Evolutionary conservation across 2,113 vertebrate genomes (phyloP).

Genomic region (Capra hircus): DNA sequence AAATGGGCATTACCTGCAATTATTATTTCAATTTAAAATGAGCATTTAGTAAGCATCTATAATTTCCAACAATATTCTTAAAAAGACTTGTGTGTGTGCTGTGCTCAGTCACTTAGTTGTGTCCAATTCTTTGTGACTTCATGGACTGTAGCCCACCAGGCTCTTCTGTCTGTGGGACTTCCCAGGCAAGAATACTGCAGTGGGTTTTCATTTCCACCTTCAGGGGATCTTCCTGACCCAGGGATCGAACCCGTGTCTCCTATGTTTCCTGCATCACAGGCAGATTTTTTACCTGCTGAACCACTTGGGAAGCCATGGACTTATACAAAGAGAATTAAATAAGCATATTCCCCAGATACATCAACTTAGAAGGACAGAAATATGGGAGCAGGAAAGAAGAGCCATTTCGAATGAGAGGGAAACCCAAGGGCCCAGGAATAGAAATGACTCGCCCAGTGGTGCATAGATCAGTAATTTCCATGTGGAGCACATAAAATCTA

Average conservation of each 20-base stretch:
- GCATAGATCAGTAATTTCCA: neutral
- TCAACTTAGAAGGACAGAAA: neutral
- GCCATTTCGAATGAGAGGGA: neutral
- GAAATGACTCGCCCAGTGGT: neutral
- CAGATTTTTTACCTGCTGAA: neutral
- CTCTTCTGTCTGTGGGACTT: neutral
- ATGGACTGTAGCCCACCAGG: neutral
- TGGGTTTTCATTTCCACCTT: neutral
- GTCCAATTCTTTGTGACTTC: neutral
- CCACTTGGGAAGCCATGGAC: neutral
- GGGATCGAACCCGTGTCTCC: neutral
- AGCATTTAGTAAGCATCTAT: neutral
- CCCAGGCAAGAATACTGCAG: neutral
- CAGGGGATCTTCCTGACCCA: neutral
- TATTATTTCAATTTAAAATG: conserved; percentile 18
- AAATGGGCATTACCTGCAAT: neutral
- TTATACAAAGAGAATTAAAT: neutral
- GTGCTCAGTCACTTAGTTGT: neutral
- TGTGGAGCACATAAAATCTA: neutral
- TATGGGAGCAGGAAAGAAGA: neutral
- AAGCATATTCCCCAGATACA: neutral
- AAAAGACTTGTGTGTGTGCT: neutral
- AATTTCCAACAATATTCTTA: neutral
- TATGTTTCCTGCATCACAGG: neutral
- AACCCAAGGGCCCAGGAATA: neutral